Conservation (phyloP, 2,113 vertebrate genomes). For the Rhinoderma darwinii region DNA sequence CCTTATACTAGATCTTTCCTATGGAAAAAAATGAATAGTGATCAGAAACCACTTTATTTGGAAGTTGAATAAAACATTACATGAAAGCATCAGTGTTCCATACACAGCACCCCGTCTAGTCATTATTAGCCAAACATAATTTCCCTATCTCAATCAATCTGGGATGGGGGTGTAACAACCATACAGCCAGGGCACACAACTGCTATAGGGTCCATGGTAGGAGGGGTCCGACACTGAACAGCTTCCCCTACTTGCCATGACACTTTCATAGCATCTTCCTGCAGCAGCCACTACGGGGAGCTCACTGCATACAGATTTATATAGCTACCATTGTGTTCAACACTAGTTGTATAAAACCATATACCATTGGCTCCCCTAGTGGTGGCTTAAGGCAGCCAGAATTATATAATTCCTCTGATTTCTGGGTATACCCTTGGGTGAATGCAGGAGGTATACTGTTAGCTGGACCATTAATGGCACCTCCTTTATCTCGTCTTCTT, state of each 20-base stretch:
- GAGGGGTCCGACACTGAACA: too few species aligned
- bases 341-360: background rate
- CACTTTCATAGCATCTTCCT: background rate
- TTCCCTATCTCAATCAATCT: too few species aligned
- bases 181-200: too few species aligned
- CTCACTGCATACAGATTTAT: background rate
- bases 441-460: background rate
- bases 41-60: too few species aligned
- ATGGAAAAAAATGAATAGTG: background rate
- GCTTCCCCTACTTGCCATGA: background rate
- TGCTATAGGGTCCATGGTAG: background rate
- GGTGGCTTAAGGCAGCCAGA: background rate
- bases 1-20: slow-evolving; percentile 4
- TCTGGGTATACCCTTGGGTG: background rate
- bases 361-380: background rate
- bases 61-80: background rate
- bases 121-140: too few species aligned
- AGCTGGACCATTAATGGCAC: too few species aligned
- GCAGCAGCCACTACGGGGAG: background rate
- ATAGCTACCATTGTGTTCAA: too few species aligned
- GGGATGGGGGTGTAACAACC: too few species aligned
- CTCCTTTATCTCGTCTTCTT: too few species aligned
- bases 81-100: background rate
- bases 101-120: too few species aligned
- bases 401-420: too few species aligned